phyloP scores from a whole-genome alignment of 2,888 invertebrate species.

The Lysandra coridon region DNA sequence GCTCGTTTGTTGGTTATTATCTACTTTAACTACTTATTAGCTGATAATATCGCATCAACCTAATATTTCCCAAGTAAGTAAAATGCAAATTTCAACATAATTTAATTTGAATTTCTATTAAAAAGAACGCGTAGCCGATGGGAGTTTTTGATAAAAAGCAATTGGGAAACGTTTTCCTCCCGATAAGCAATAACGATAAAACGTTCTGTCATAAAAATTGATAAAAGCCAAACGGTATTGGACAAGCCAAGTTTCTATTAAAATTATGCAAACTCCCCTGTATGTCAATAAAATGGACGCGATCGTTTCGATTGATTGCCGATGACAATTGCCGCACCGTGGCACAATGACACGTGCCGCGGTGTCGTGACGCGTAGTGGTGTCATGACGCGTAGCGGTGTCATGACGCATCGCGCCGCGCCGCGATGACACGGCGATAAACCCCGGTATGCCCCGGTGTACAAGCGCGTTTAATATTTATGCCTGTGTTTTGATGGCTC shows the following conservation, averaged over 20 bases:
- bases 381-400: not conserved
- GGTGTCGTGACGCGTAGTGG: not conserved
- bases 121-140: not conserved
- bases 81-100: not conserved
- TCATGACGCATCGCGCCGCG: not conserved
- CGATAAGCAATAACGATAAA: slow-evolving; percentile 14
- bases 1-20: not conserved
- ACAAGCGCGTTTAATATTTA: slow-evolving; percentile 7
- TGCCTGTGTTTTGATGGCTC: not conserved
- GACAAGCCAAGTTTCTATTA: slow-evolving; percentile 17
- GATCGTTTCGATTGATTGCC: slow-evolving; percentile 41
- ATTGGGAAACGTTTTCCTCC: slow-evolving; percentile 12
- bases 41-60: not conserved
- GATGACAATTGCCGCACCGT: slow-evolving; percentile 37
- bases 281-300: slow-evolving; percentile 22
- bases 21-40: not conserved
- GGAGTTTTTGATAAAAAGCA: not conserved
- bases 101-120: slow-evolving; percentile 1
- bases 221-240: not conserved
- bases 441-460: not conserved
- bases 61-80: not conserved
- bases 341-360: not conserved
- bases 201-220: slow-evolving; percentile 7
- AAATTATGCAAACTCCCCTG: slow-evolving; percentile 19
- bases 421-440: slow-evolving; percentile 3